A percentile compares a stretch with the other conserved stretches of the same genome.
Evolutionary conservation across 2,797 vertebrate species (phyloP).

Genomic region (Erethizon dorsatum): DNA sequence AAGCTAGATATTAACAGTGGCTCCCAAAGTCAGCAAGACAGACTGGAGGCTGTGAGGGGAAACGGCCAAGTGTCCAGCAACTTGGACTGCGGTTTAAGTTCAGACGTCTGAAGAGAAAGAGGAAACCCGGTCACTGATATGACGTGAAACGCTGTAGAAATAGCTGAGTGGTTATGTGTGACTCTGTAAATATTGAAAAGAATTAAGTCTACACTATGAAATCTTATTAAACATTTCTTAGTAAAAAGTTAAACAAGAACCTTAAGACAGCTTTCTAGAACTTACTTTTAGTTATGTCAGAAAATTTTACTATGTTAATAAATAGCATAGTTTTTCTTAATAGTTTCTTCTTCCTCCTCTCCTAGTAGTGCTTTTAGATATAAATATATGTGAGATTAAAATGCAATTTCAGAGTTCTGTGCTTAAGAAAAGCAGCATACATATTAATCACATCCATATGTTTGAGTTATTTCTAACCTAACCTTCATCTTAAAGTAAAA

Average conservation of each 20-base stretch:
- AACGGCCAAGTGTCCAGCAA: constrained; percentile 71
- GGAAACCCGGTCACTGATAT: constrained; percentile 65
- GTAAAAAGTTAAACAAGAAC: constrained; percentile 72
- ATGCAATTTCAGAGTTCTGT: constrained; percentile 88
- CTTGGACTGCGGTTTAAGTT: constrained; percentile 74
- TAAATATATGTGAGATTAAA: constrained; percentile 86
- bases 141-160: constrained; percentile 58
- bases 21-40: background rate
- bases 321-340: constrained; percentile 55
- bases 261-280: constrained; percentile 63
- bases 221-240: constrained; percentile 73
- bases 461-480: constrained; percentile 87
- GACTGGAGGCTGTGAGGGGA: constrained; percentile 62
- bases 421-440: constrained; percentile 89
- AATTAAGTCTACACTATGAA: constrained; percentile 80
- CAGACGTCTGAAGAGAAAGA: constrained; percentile 71
- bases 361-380: constrained; percentile 88
- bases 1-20: constrained; percentile 74
- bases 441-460: constrained; percentile 91
- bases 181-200: constrained; percentile 81
- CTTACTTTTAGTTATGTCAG: constrained; percentile 50
- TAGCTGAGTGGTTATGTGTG: constrained; percentile 71
- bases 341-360: constrained; percentile 79
- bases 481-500: constrained; percentile 82
- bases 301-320: constrained; percentile 40